A percentile compares a stretch with the other conserved stretches of the same genome.
Evolutionary conservation across 2,113 vertebrate species (phyloP).

Genomic region (Sander lucioperca): DNA sequence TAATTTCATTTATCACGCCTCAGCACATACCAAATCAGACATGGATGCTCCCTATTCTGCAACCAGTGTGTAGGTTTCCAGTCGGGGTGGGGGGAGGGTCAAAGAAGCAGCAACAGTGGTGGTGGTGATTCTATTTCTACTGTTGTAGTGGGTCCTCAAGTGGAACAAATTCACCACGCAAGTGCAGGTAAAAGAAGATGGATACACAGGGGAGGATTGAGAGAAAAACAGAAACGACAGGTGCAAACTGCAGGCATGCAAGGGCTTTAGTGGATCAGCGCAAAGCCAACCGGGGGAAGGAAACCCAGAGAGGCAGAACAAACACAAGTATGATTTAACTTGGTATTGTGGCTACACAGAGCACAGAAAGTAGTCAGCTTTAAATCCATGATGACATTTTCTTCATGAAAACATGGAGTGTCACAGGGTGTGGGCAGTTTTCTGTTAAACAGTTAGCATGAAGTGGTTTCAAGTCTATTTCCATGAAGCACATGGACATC

Average conservation of each 20-base stretch:
- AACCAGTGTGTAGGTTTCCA: constrained; percentile 34
- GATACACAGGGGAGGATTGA: constrained; percentile 24
- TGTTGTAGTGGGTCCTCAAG: constrained; percentile 41
- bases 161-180: constrained; percentile 63
- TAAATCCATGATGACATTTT: constrained; percentile 1
- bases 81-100: constrained; percentile 12
- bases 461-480: background rate
- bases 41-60: constrained; percentile 49
- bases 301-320: constrained; percentile 12
- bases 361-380: background rate
- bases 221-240: constrained; percentile 34
- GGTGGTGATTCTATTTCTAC: constrained; percentile 52
- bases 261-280: background rate
- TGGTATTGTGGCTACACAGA: background rate
- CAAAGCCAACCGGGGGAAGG: background rate
- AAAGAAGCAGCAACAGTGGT: constrained; percentile 5
- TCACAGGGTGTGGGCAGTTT: background rate
- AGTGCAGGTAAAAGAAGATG: constrained; percentile 32
- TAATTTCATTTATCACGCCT: constrained; percentile 75
- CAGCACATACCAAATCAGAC: constrained; percentile 70
- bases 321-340: background rate
- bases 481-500: background rate
- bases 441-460: background rate
- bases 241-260: constrained; percentile 37
- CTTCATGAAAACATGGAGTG: background rate